These are phyloP conservation scores for Drosophila azteca DNA, from an alignment of 1,140 invertebrate species.

Conservation along the genomic window DNA sequence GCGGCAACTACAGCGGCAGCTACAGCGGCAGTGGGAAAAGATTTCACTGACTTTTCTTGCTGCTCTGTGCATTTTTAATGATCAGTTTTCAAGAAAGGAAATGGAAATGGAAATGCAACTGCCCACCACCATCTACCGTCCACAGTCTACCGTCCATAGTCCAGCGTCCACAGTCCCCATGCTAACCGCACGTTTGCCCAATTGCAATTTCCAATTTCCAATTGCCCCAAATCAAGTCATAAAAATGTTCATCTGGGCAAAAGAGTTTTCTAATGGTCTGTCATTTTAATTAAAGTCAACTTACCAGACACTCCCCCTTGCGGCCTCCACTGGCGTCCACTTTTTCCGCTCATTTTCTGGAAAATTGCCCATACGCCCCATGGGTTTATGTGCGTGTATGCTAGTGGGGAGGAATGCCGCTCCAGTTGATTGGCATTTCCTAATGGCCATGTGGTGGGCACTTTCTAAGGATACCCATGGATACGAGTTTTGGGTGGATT, in stretches of 20 bases:
- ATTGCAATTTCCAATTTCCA: constrained; percentile 58
- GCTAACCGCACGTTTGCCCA: constrained; percentile 32
- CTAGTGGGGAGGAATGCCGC: constrained; percentile 15
- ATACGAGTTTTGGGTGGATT: background rate
- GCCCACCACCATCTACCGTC: background rate
- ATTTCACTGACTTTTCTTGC: constrained; percentile 59
- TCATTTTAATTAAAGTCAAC: constrained; percentile 57
- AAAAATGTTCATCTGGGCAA: constrained; percentile 59
- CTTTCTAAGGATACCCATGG: constrained; percentile 38
- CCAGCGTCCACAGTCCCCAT: constrained; percentile 7
- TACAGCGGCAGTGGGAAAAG: constrained; percentile 23
- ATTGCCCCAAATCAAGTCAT: constrained; percentile 69
- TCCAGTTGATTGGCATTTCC: constrained; percentile 46
- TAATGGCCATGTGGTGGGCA: constrained; percentile 14
- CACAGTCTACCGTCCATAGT: constrained; percentile 3
- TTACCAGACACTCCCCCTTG: constrained; percentile 12
- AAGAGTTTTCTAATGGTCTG: constrained; percentile 54
- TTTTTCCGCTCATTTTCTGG: constrained; percentile 18
- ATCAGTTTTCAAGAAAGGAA: constrained; percentile 38
- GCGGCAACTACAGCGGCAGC: constrained; percentile 6
- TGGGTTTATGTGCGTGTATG: constrained; percentile 16
- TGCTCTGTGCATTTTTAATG: constrained; percentile 46
- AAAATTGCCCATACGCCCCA: constrained; percentile 72
- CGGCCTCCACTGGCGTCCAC: background rate
- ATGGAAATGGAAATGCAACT: no score